phyloP scores from a whole-genome alignment of 2,797 vertebrate genomes.

The Darevskia mixta region DNA sequence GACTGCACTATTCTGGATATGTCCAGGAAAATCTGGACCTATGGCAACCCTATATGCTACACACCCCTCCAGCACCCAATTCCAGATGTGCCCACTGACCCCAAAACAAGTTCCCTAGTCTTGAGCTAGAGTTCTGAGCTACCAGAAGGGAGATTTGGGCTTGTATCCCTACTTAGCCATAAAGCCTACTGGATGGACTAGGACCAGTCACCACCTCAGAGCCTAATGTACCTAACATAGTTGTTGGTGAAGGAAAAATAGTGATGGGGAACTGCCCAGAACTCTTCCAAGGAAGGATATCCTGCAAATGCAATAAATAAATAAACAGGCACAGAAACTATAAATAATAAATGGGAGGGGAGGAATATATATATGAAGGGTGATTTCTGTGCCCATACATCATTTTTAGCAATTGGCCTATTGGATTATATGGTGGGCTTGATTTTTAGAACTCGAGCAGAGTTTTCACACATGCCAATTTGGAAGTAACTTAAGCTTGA shows the following conservation, averaged over 20 bases:
- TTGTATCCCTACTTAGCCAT: neutral
- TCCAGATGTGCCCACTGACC: no score
- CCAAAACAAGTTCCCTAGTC: no score
- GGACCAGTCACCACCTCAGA: neutral
- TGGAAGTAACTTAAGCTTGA: neutral
- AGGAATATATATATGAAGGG: neutral
- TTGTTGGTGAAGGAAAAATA: neutral
- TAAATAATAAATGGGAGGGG: neutral
- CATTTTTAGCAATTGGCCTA: neutral
- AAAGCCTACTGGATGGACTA: neutral
- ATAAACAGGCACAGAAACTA: neutral
- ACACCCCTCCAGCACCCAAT: no score
- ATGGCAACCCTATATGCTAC: no score
- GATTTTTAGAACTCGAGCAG: constrained; percentile 19
- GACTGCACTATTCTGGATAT: no score
- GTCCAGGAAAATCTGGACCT: no score
- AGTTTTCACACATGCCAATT: neutral
- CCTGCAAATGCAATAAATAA: neutral
- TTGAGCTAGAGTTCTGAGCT: no score
- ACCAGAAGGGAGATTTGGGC: neutral
- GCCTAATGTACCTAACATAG: neutral
- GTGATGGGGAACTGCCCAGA: neutral
- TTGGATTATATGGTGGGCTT: constrained; percentile 24
- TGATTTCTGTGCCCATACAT: neutral
- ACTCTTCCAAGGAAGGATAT: neutral